Conservation (phyloP, 2,113 vertebrate genomes). For the Callopanchax toddi region DNA sequence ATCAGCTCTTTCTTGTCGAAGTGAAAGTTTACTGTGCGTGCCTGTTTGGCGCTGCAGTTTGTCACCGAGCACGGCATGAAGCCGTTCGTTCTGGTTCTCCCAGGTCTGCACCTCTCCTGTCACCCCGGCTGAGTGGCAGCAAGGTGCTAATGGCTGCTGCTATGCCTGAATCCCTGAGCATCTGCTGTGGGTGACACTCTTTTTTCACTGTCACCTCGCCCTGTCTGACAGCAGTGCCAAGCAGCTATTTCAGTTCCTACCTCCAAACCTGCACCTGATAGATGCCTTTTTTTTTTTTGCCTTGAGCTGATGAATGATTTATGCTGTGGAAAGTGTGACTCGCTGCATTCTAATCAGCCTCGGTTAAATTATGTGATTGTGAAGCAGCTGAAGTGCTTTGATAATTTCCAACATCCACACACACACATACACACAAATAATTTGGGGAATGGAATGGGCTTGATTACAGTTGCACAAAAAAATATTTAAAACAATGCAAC, state of each 20-base stretch:
- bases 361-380: slow-evolving; percentile 14
- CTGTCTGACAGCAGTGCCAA: slow-evolving; percentile 64
- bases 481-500: neutral
- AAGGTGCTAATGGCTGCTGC: slow-evolving; percentile 82
- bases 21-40: slow-evolving; percentile 53
- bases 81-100: slow-evolving; percentile 43
- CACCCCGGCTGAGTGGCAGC: slow-evolving; percentile 75
- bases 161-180: slow-evolving; percentile 73
- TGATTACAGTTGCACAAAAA: slow-evolving; percentile 9
- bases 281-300: slow-evolving; percentile 50
- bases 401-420: slow-evolving; percentile 1
- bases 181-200: slow-evolving; percentile 79
- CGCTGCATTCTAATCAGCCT: slow-evolving; percentile 49
- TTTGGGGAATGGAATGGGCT: neutral
- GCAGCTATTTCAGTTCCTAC: slow-evolving; percentile 62
- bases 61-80: slow-evolving; percentile 49
- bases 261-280: slow-evolving; percentile 62
- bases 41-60: slow-evolving; percentile 39
- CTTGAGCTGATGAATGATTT: slow-evolving; percentile 65
- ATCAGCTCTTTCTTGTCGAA: slow-evolving; percentile 36
- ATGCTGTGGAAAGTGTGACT: slow-evolving; percentile 46
- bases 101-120: slow-evolving; percentile 66
- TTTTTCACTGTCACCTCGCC: slow-evolving; percentile 69
- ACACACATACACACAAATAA: slow-evolving; percentile 4
- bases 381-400: slow-evolving; percentile 15